Evolutionary conservation across 1,140 invertebrate species (phyloP).

Genomic region (Zaprionus kolodkinae): DNA sequence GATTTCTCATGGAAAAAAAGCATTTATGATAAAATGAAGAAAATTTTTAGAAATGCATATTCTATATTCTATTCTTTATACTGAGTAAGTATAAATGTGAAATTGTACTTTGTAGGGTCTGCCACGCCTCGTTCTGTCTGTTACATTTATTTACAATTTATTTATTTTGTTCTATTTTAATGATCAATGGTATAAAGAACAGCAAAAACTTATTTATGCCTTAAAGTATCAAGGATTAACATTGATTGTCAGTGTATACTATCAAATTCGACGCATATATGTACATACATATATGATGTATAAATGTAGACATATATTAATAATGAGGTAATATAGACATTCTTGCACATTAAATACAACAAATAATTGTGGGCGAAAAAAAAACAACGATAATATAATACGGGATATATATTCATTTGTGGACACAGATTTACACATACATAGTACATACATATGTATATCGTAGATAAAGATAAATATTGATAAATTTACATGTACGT

Average conservation of each 20-base stretch:
- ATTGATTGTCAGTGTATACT: background rate
- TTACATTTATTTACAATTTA: background rate
- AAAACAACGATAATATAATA: background rate
- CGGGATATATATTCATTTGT: background rate
- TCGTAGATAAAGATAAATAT: background rate
- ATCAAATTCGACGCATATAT: background rate
- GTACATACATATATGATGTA: background rate
- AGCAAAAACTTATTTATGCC: background rate
- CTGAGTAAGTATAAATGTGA: no score
- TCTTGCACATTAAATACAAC: slow-evolving; percentile 2
- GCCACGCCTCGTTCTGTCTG: no score
- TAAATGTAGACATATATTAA: background rate
- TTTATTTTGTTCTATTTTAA: background rate
- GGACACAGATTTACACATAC: background rate
- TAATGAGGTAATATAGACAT: background rate
- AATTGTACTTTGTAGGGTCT: no score
- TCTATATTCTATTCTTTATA: no score
- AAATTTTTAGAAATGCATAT: no score
- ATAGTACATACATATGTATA: background rate
- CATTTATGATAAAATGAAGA: no score
- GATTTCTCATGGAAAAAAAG: no score
- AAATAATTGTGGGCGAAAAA: background rate
- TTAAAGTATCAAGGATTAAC: background rate
- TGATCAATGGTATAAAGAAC: background rate
- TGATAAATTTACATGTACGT: slow-evolving; percentile 5